Evolutionary conservation across 2,113 vertebrate genomes (phyloP), one percentile per base, ranked within the genome.

Genomic region (Rhinolophus ferrumequinum): DNA sequence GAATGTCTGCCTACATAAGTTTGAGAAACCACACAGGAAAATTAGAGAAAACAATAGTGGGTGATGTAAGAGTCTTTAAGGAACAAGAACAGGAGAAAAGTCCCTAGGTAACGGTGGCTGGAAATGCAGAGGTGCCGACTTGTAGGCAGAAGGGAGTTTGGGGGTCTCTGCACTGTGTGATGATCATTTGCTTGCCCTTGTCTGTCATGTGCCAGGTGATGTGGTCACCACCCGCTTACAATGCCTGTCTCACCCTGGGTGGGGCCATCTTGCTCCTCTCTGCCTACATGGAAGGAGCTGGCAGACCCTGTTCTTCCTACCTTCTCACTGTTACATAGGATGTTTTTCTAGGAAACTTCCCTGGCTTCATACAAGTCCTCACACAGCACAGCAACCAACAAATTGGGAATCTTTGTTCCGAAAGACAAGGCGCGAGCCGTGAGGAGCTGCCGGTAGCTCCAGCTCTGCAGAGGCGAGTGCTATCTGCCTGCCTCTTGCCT

Each of bases 181-280:
- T 26, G 54, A 38, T 22, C 7, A 41, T 4, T 58, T 73, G 18
- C 56, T 60, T 22, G 56, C 47, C 66, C 26, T 22, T 47, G 75
- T 35, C 15, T 7, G 1, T 0, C 1, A 52, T 2, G 15, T 13
- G 18, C 22, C 30, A 13, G 0, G 0, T 26, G 19, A 9, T 8
- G 8, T 41, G 76, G 56, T 41, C 47, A 62, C 10, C 18, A 73
- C 19, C 24, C 50, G 50, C 10, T n/a, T 8, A 22, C 0, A 1
- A 33, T 0, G 2, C 33, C 67, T 67, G 26, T 6, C 52, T 21
- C 52, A 30, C 21, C 54, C 62, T n/a, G 1, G 0, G 19, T 35
- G 33, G 30, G 15, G 54, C 18, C 80, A 18, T 4, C 86, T 58
- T 70, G 38, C n/a, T 28, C 81, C 33, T 95, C 77, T 88, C 67